Evolutionary conservation across 2,113 vertebrate species (phyloP).

Genomic region (Oncorhynchus mykiss): DNA sequence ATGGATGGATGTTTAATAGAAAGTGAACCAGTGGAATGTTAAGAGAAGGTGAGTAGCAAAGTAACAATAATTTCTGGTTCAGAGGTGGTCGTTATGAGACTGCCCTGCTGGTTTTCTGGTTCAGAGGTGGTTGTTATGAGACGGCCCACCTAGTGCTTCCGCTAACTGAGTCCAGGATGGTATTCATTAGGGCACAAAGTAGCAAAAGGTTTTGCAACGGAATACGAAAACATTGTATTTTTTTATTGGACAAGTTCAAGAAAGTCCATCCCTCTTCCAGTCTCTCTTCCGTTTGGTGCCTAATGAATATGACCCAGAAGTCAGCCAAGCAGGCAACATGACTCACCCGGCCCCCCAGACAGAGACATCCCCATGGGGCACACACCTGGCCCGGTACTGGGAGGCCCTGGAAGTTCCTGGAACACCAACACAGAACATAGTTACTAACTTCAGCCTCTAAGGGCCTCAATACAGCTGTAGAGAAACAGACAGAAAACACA

Average conservation of each 20-base stretch:
- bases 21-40: background rate
- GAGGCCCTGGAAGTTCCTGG: background rate
- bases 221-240: no score
- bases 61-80: background rate
- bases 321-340: background rate
- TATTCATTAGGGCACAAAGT: no score
- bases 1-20: background rate
- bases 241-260: background rate
- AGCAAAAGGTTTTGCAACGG: no score
- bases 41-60: background rate
- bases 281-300: background rate
- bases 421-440: background rate
- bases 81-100: background rate
- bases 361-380: slow-evolving; percentile 5
- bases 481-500: slow-evolving; percentile 8
- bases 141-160: background rate
- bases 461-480: background rate
- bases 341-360: background rate
- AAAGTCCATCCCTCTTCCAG: no score
- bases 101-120: background rate
- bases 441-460: background rate
- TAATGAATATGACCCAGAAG: background rate
- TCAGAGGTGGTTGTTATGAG: background rate
- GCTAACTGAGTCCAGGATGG: background rate
- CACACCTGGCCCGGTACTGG: background rate